Percentiles rank a stretch among this genome's conserved stretches.
Evolutionary conservation across 2,797 vertebrate species (phyloP).

Genomic region (Caiman crocodilus): DNA sequence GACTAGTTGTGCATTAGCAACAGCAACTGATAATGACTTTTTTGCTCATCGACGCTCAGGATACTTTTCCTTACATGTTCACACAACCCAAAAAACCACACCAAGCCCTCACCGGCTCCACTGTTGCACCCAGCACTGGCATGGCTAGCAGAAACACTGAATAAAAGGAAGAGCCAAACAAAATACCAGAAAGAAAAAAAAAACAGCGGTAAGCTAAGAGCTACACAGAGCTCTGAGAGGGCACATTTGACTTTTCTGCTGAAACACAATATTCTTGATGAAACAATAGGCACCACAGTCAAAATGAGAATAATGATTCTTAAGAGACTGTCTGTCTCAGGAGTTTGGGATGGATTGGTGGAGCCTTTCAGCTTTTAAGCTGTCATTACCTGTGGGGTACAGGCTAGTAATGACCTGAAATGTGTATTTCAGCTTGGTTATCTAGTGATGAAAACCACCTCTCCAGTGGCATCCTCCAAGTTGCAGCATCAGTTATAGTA

Average conservation of each 20-base stretch:
- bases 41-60: neutral
- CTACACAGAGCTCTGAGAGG: conserved; percentile 68
- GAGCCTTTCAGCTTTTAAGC: conserved; percentile 45
- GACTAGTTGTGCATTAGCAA: neutral
- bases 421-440: neutral
- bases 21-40: neutral
- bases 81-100: neutral
- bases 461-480: neutral
- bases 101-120: conserved; percentile 34
- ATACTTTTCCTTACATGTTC: conserved; percentile 15
- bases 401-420: conserved; percentile 54
- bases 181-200: conserved; percentile 69
- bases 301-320: conserved; percentile 56
- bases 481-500: neutral
- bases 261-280: conserved; percentile 56
- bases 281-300: conserved; percentile 44
- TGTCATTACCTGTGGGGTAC: conserved; percentile 43
- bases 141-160: neutral
- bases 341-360: neutral
- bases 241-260: conserved; percentile 72
- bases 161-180: conserved; percentile 61
- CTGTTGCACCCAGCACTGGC: conserved; percentile 52
- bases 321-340: conserved; percentile 34
- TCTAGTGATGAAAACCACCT: neutral
- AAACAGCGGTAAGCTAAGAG: conserved; percentile 72